Percentiles rank a stretch among this genome's conserved stretches.
These are phyloP conservation scores for Bembecia ichneumoniformis DNA, from an alignment of 2,888 invertebrate species.

Conservation along the genomic window DNA sequence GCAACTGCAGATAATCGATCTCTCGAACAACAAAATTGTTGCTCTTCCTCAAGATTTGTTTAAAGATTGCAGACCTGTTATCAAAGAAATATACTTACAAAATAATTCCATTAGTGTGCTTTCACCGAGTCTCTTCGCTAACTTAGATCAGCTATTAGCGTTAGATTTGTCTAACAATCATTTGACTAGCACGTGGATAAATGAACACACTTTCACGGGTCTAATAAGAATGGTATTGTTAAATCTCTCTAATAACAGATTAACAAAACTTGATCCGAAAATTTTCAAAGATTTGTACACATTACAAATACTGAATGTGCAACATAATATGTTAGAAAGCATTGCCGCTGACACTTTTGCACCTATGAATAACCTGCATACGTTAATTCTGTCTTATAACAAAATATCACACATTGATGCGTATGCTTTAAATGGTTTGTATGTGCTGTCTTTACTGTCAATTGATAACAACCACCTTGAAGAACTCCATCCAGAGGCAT, in stretches of 20 bases:
- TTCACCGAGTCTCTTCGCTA: slow-evolving; percentile 88
- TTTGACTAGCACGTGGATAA: slow-evolving; percentile 89
- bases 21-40: slow-evolving; percentile 91
- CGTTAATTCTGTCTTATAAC: slow-evolving; percentile 88
- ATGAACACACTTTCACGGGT: slow-evolving; percentile 87
- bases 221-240: slow-evolving; percentile 89
- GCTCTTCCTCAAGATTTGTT: slow-evolving; percentile 90
- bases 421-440: slow-evolving; percentile 88
- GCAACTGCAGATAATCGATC: slow-evolving; percentile 86
- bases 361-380: slow-evolving; percentile 93
- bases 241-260: slow-evolving; percentile 87
- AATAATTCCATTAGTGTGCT: slow-evolving; percentile 92
- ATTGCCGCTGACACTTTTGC: slow-evolving; percentile 91
- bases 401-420: slow-evolving; percentile 87
- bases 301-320: slow-evolving; percentile 86
- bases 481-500: slow-evolving; percentile 88
- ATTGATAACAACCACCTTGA: slow-evolving; percentile 89
- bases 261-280: slow-evolving; percentile 84
- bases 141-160: slow-evolving; percentile 84
- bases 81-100: slow-evolving; percentile 91
- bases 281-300: slow-evolving; percentile 90
- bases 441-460: slow-evolving; percentile 86
- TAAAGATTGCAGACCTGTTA: slow-evolving; percentile 80
- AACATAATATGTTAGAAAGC: slow-evolving; percentile 86
- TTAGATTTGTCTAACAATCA: slow-evolving; percentile 90